Base-by-base conservation (phyloP, 2,113 vertebrate species). In the Stercorarius parasiticus region DNA sequence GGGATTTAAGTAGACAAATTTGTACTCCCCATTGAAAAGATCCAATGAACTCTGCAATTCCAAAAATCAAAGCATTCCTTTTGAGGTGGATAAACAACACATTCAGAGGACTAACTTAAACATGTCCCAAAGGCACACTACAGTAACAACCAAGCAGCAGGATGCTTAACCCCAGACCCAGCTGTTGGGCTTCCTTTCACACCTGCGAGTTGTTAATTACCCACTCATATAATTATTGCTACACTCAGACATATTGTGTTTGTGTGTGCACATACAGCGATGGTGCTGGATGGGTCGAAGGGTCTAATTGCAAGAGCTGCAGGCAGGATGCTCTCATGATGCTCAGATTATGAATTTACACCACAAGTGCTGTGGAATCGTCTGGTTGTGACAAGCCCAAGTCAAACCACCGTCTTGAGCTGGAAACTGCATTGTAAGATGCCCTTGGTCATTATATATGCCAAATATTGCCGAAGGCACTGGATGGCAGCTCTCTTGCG, bases 261-360 rank as follows among this genome's bases (percentile, higher is more conserved):
- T 65, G 22, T 9, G 25, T 34, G 34, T 6, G 9, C 13, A 19
- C 2, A 15, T 18, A 9, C 26, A 43, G 19, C 7, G 47, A n/a
- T 0, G 4, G 7, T 18, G 50, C 26, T 23, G 42, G 42, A 20
- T 8, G 52, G 16, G 21, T 34, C 0, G 1, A 62, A 55, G 16
- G 21, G 18, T 36, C 26, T 49, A 17, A 21, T 18, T 61, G 23
- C 32, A 52, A 45, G 11, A 49, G 10, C 26, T 66, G 50, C 45
- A n/a, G 23, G 56, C 16, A 61, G 13, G 15, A 55, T 64, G 47
- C 11, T 56, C 21, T 50, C 20, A 13, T 3, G 64, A 45, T 65
- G 22, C 17, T 58, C 40, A 16, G 17, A 29, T n/a, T 3, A 26
- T 30, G 52, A 38, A 20, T 43, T 82, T 17, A 34, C 20, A 59